Conservation (phyloP, 2,797 vertebrate species). For the Momotus momota region DNA sequence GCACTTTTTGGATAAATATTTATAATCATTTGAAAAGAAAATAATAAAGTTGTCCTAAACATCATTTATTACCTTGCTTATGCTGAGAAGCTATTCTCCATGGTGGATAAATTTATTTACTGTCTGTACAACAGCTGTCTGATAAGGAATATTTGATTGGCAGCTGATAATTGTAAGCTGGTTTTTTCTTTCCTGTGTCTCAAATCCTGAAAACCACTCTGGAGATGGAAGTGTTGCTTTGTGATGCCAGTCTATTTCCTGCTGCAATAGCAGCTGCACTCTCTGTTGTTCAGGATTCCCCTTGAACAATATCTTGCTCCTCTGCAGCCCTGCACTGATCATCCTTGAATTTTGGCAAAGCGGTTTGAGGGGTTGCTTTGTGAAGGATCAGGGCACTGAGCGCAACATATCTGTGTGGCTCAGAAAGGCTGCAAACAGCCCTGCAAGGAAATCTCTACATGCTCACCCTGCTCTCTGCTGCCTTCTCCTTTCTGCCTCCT, state of each 20-base stretch:
- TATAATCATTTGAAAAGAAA: neutral
- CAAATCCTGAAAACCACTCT: neutral
- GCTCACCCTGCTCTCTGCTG: constrained; percentile 37
- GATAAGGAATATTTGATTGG: neutral
- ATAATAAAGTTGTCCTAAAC: neutral
- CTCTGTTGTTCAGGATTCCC: neutral
- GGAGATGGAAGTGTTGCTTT: neutral
- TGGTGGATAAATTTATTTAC: neutral
- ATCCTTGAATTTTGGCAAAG: neutral
- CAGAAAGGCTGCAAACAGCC: neutral
- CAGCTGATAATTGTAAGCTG: neutral
- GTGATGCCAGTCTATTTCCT: neutral
- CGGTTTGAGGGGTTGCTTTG: neutral
- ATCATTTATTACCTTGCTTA: neutral
- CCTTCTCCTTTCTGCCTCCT: constrained; percentile 43
- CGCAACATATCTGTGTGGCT: neutral
- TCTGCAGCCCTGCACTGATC: neutral
- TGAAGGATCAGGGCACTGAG: neutral
- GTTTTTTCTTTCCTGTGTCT: neutral
- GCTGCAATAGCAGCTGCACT: neutral
- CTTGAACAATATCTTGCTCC: neutral
- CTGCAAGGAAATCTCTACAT: neutral
- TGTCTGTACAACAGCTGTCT: neutral
- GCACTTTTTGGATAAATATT: neutral
- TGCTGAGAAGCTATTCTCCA: neutral